phyloP scores from a whole-genome alignment of 92 coral and sea anemone species.

The Siderastrea siderea region DNA sequence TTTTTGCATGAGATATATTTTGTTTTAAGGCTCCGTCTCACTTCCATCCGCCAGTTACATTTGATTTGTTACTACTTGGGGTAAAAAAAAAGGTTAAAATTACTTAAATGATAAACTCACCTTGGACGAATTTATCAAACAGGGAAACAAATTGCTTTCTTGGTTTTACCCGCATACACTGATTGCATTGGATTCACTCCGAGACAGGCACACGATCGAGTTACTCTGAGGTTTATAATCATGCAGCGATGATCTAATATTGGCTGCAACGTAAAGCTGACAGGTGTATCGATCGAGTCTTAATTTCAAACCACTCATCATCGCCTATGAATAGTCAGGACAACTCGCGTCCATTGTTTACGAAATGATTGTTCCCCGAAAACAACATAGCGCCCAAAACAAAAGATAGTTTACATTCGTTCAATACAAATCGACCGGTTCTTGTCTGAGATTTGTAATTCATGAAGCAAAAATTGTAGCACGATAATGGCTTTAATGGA shows the following conservation, averaged over 20 bases:
- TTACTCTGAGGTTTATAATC: not conserved
- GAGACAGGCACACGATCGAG: not conserved
- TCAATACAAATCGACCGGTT: constrained; percentile 8
- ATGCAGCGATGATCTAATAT: constrained; percentile 11
- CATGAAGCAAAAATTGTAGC: constrained; percentile 4
- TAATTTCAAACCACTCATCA: not conserved
- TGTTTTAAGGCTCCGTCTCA: not conserved
- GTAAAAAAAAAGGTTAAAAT: not conserved
- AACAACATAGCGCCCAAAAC: constrained; percentile 28
- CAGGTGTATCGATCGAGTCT: constrained; percentile 18
- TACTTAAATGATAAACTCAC: not conserved
- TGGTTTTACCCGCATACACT: not conserved
- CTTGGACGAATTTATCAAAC: not conserved
- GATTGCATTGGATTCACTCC: not conserved
- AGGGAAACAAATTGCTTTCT: not conserved
- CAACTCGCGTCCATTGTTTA: constrained; percentile 24
- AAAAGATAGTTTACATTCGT: constrained; percentile 21
- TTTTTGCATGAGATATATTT: too few species aligned
- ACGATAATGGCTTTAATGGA: constrained; percentile 48
- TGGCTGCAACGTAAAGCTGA: not conserved
- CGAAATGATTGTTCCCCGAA: not conserved
- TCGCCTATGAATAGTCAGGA: not conserved
- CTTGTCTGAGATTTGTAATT: constrained; percentile 8
- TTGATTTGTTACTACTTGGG: not conserved
- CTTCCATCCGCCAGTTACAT: not conserved